phyloP scores from a whole-genome alignment of 2,888 invertebrate species.

The Pheosia tremula region DNA sequence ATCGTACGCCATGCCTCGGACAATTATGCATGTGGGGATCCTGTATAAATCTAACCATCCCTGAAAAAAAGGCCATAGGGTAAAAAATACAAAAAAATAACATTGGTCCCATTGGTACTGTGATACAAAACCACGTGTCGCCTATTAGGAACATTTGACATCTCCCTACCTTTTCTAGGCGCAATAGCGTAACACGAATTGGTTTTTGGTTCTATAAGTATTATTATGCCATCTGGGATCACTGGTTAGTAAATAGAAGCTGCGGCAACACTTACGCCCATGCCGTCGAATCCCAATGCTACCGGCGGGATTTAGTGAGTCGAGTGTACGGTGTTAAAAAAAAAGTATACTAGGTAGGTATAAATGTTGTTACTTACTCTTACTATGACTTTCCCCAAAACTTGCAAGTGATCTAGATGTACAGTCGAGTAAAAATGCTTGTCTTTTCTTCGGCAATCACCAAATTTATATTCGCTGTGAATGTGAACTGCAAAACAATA shows the following conservation, averaged over 20 bases:
- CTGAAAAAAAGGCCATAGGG: constrained; percentile 36
- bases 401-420: constrained; percentile 52
- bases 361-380: constrained; percentile 52
- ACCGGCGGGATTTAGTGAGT: too few species aligned
- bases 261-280: too few species aligned
- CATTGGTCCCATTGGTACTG: not conserved
- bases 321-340: too few species aligned
- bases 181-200: too few species aligned
- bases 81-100: constrained; percentile 16
- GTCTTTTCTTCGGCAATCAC: constrained; percentile 43
- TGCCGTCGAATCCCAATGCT: too few species aligned
- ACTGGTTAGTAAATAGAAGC: too few species aligned
- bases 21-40: constrained; percentile 63
- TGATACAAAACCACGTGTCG: too few species aligned
- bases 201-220: too few species aligned
- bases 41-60: constrained; percentile 57
- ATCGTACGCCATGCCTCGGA: constrained; percentile 47
- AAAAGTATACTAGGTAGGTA: not conserved
- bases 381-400: constrained; percentile 61
- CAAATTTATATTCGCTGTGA: constrained; percentile 62
- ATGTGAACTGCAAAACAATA: constrained; percentile 28
- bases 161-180: too few species aligned
- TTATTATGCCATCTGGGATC: too few species aligned
- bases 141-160: too few species aligned
- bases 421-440: constrained; percentile 45